Evolutionary conservation across 2,797 vertebrate species (phyloP), one percentile per base, ranked within the genome.

Genomic region (Peromyscus eremicus): DNA sequence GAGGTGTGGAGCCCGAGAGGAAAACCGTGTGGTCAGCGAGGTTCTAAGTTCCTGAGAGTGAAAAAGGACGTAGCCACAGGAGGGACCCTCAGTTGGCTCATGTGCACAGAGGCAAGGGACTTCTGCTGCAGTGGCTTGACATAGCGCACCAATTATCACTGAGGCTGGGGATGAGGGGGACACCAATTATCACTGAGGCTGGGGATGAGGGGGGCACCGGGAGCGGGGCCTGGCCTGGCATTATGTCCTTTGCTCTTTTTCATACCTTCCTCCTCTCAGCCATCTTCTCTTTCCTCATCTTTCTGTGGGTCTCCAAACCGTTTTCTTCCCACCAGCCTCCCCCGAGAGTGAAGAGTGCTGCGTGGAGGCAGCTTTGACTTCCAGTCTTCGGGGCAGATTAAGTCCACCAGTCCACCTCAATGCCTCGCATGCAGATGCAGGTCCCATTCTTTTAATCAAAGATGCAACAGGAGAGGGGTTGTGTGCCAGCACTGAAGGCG

Each of bases 391-490:
- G 57, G n/a, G 73, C 88, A 87, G 75, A 95, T 96, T 52, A 95
- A 96, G 89, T 96, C 93, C 32, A 37, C 62, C 96, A 7, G 62
- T 64, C 62, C 3, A 21, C 55, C 55, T 55, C 55, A 17, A 5
- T 55, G 55, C 21, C 60, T 9, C 6, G 2, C 8, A 62, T 5
- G 14, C 83, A 90, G 66, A 62, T 6, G 14, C 85, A 90, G 66
- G 34, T 49, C 85, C n/a, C 0, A 75, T 92, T 64, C 92, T 97
- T 86, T 46, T 95, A 92, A 96, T 98, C 96, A 97, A 98, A 97
- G 81, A 95, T 97, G 98, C 95, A 97, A 40, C 19, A 88, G 70
- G 90, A 93, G 89, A 77, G 62, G 92, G 70, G 55, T 92, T 64
- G 79, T 92, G 76, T 70, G n/a, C 64, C 66, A 68, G 64, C 82